These are phyloP conservation scores for Kryphioiulus occultus DNA, from an alignment of 2,888 invertebrate genomes.

Conservation along the genomic window DNA sequence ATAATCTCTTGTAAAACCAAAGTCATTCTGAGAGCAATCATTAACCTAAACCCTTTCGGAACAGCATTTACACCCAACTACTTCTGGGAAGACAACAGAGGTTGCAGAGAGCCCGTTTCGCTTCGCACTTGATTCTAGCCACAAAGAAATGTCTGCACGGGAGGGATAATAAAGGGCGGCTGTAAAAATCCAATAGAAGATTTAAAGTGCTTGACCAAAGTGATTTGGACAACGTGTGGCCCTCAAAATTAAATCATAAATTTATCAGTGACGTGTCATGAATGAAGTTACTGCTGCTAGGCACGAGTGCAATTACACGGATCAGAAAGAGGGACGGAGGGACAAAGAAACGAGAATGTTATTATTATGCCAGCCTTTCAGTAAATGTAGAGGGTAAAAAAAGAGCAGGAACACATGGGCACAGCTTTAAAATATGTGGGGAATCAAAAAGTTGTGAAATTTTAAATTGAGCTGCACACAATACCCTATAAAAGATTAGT, in stretches of 20 bases:
- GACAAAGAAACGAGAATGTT: conserved; percentile 19
- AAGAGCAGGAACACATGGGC: background rate
- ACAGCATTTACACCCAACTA: background rate
- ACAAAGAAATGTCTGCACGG: background rate
- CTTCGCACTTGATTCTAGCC: background rate
- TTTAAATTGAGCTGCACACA: background rate
- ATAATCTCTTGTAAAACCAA: background rate
- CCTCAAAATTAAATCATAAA: conserved; percentile 28
- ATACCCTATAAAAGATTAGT: too few relatives aligned
- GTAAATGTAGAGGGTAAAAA: background rate
- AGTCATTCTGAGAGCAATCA: background rate
- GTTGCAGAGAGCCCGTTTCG: background rate
- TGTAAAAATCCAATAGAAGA: conserved; percentile 32
- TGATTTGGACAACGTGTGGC: conserved; percentile 24
- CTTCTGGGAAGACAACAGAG: background rate
- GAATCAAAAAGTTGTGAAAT: background rate
- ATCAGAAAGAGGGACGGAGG: background rate
- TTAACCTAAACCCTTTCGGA: background rate
- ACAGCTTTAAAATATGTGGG: background rate
- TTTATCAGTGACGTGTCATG: conserved; percentile 26
- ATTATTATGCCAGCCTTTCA: conserved; percentile 27
- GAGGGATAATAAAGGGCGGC: conserved; percentile 18
- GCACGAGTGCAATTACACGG: conserved; percentile 29
- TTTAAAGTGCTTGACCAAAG: conserved; percentile 31
- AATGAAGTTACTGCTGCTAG: conserved; percentile 25